Percentiles rank a stretch among this genome's conserved stretches.
Evolutionary conservation across 23 tunicate species (phyloP).

Genomic region (Trididemnum miniatum): DNA sequence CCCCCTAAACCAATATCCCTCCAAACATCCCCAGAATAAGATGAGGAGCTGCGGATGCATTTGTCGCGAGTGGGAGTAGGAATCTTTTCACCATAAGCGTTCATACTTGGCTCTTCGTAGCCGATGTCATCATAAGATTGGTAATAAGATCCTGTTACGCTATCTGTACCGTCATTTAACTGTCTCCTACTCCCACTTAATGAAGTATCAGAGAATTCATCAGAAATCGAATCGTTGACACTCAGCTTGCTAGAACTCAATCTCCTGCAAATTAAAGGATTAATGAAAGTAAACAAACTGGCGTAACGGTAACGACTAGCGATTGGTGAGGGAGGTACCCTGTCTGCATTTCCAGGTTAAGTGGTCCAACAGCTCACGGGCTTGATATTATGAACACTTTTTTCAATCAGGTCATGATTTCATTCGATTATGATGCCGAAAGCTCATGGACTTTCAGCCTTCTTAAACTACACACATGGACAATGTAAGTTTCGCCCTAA

Average conservation of each 20-base stretch:
- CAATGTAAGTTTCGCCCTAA: too few relatives aligned
- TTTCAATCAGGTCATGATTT: too few relatives aligned
- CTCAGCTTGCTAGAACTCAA: neutral
- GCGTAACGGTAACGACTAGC: too few relatives aligned
- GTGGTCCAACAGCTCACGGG: too few relatives aligned
- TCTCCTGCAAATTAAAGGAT: neutral
- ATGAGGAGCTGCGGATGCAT: neutral
- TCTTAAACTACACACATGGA: too few relatives aligned
- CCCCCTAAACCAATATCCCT: slow-evolving; percentile 56
- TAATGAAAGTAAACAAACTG: too few relatives aligned
- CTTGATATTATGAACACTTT: too few relatives aligned
- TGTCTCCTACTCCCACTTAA: neutral
- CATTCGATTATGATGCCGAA: too few relatives aligned
- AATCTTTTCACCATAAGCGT: neutral
- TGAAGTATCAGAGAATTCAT: slow-evolving; percentile 6
- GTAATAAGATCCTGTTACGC: slow-evolving; percentile 17
- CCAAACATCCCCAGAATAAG: slow-evolving; percentile 48
- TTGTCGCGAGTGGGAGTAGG: neutral
- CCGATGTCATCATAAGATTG: slow-evolving; percentile 38
- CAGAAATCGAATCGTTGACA: slow-evolving; percentile 8
- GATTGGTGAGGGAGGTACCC: too few relatives aligned
- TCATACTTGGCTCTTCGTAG: neutral
- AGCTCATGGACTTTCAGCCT: too few relatives aligned
- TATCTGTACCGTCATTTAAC: neutral
- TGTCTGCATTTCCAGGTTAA: too few relatives aligned